Evolutionary conservation across 2,113 vertebrate species (phyloP), one percentile per base, ranked within the genome.

Genomic region (Thunnus maccoyii): DNA sequence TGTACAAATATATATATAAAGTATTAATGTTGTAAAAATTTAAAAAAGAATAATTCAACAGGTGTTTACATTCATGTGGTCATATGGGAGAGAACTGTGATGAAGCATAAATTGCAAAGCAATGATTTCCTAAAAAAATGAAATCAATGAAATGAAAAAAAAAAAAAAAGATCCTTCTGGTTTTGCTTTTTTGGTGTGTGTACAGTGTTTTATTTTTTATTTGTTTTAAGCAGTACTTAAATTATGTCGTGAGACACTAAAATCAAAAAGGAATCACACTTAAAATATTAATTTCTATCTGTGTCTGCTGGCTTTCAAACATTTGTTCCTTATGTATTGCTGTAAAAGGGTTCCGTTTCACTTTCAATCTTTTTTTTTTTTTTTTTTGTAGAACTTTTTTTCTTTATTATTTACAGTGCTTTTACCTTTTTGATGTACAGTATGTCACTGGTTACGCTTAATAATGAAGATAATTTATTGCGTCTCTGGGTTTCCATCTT

Each of bases 241-340:
- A 96, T 97, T 96, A 98, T 97, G 97, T 99, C 97, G 97, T 97
- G 98, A 99, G 97, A 99, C 98, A 97, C 97, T 98, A 98, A 98
- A 99, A 99, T 99, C 97, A 97, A 92, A 95, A 92, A 83, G 93
- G 88, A 96, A 96, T 97, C 96, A 96, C 95, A 94, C 94, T 95
- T 95, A 94, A 76, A 92, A 89, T 94, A 93, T 95, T 90, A 93
- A 96, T 96, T 95, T 94, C 69, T 90, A 71, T 94, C 92, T 86
- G 83, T 88, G 90, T 91, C 89, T 94, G 93, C 95, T 96, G 91
- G 82, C 91, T 86, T 92, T 90, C 67, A 86, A 91, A 72, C 72
- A 6, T 88, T 86, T 90, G 68, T 84, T 85, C 94, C 72, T 80
- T 79, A 84, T 95, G 94, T 94, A 95, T 95, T 89, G 95, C 93